Evolutionary conservation across 1,140 invertebrate species (phyloP).

Genomic region (Yoshiicerus persimilis): DNA sequence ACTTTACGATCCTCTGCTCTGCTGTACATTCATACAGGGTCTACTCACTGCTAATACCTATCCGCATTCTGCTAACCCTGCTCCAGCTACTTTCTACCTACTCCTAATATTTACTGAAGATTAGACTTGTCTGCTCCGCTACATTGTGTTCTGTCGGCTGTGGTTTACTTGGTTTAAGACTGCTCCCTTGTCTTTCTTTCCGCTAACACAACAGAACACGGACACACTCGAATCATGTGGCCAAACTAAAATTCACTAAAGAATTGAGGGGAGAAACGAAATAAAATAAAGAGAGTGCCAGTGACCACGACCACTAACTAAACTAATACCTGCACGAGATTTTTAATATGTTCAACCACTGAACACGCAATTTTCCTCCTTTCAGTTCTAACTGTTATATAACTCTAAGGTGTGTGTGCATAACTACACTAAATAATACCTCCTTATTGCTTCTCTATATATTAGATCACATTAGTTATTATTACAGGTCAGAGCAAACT

Average conservation of each 20-base stretch:
- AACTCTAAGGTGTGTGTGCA: too few species aligned
- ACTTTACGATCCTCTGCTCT: too few species aligned
- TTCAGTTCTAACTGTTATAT: neutral
- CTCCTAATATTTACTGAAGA: neutral
- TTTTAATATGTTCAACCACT: slow-evolving; percentile 3
- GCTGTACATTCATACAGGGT: too few species aligned
- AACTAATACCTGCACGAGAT: slow-evolving; percentile 9
- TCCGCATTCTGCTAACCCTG: too few species aligned
- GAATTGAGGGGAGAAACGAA: neutral
- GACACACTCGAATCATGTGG: neutral
- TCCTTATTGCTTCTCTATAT: too few species aligned
- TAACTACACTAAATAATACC: neutral
- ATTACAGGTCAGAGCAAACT: too few species aligned
- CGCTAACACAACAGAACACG: neutral
- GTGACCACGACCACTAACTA: slow-evolving; percentile 17
- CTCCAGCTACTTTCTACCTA: too few species aligned
- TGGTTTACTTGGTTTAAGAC: too few species aligned
- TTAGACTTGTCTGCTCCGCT: neutral
- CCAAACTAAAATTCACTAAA: neutral
- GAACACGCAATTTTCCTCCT: slow-evolving; percentile 5
- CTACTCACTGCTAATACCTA: too few species aligned
- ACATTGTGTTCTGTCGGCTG: neutral
- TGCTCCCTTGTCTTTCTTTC: neutral
- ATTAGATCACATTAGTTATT: too few species aligned
- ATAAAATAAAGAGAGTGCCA: neutral